Conservation (phyloP, 2,888 invertebrate genomes). For the Rotaria macrura region DNA sequence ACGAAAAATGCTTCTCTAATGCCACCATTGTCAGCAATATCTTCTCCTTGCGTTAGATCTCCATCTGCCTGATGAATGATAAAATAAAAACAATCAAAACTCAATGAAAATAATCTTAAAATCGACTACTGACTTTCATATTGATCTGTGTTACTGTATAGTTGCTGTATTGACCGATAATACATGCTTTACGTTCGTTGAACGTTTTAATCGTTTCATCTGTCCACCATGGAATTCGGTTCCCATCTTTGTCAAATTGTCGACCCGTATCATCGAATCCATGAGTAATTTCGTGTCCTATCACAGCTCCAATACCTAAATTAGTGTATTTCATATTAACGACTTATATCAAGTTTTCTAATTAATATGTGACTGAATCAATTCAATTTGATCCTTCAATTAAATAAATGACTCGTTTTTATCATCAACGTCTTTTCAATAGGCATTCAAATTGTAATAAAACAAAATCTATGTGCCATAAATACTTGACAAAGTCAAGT, state of each 20-base stretch:
- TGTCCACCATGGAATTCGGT: constrained; percentile 95
- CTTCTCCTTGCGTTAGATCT: constrained; percentile 80
- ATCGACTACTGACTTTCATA: neutral
- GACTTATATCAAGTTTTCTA: too few relatives aligned
- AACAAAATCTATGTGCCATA: too few relatives aligned
- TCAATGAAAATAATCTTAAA: too few relatives aligned
- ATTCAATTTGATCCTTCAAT: too few relatives aligned
- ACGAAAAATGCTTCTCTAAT: constrained; percentile 78
- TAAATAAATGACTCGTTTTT: too few relatives aligned
- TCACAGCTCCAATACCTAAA: neutral
- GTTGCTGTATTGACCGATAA: constrained; percentile 74
- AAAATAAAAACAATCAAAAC: neutral
- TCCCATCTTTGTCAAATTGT: constrained; percentile 86
- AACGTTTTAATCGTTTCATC: constrained; percentile 76
- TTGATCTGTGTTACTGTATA: constrained; percentile 60
- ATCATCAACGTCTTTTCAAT: too few relatives aligned
- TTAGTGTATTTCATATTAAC: too few relatives aligned
- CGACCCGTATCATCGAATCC: constrained; percentile 53
- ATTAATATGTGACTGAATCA: too few relatives aligned
- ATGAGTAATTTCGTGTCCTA: neutral
- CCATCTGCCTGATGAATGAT: constrained; percentile 69
- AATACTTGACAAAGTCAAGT: too few relatives aligned
- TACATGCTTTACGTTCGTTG: constrained; percentile 74
- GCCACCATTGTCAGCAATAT: constrained; percentile 87
- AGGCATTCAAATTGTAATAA: too few relatives aligned